Percentiles rank a stretch among this genome's conserved stretches.
Conservation (phyloP, 2,113 vertebrate genomes). For the Hyla sarda region DNA sequence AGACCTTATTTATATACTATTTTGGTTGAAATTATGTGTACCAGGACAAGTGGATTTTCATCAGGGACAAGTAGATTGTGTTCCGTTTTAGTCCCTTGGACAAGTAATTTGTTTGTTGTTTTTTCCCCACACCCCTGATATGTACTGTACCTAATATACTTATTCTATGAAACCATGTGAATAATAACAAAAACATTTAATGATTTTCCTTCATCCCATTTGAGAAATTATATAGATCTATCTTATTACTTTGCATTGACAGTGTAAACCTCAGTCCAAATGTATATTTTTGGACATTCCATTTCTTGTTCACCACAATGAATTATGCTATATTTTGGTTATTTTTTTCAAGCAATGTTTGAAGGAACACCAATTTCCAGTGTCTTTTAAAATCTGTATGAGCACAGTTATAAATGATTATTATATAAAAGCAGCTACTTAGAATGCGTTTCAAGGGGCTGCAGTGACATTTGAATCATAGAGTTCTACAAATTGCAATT, state of each 20-base stretch:
- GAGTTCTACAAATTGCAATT: constrained; percentile 31
- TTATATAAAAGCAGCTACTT: constrained; percentile 7
- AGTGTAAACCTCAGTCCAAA: not conserved
- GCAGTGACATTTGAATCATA: not conserved
- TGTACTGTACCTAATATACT: no score
- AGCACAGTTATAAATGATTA: not conserved
- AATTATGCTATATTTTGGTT: not conserved
- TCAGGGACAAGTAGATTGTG: no score
- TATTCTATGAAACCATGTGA: not conserved
- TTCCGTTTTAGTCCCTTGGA: no score
- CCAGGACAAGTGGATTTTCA: no score
- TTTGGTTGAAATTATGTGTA: no score
- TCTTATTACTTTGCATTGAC: not conserved
- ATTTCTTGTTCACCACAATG: no score
- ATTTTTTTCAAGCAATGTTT: not conserved
- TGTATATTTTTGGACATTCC: not conserved
- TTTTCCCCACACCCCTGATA: no score
- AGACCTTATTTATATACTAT: no score
- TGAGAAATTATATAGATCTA: not conserved
- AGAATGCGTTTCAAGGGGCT: constrained; percentile 10
- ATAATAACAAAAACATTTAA: not conserved
- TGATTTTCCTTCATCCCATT: not conserved
- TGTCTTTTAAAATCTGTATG: not conserved
- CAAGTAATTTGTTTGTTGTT: no score
- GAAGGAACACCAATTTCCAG: not conserved